Percentiles rank a stretch among this genome's conserved stretches.
Evolutionary conservation across 1,140 invertebrate genomes (phyloP).

Genomic region (Drosophila tristis): DNA sequence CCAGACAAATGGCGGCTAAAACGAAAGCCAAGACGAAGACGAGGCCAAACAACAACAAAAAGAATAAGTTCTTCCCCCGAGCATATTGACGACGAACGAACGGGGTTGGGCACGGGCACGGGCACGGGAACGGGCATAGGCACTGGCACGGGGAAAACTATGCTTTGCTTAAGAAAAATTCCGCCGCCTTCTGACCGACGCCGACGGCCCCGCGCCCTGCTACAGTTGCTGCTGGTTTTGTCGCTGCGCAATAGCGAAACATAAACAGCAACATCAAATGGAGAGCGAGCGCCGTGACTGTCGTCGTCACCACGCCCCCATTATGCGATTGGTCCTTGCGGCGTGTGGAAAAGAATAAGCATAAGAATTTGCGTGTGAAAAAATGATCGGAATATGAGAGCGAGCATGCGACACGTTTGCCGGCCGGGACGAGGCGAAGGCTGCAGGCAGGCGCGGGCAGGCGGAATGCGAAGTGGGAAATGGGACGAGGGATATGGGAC

Average conservation of each 20-base stretch:
- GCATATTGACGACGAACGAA: conserved; percentile 24
- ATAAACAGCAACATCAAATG: conserved; percentile 76
- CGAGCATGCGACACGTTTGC: conserved; percentile 62
- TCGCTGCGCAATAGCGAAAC: conserved; percentile 73
- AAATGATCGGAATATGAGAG: conserved; percentile 80
- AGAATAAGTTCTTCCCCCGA: neutral
- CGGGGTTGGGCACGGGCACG: conserved; percentile 20
- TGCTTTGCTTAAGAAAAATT: conserved; percentile 66
- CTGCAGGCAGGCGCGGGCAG: too few species aligned
- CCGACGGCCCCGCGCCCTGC: neutral
- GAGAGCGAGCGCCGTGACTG: conserved; percentile 52
- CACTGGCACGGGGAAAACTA: conserved; percentile 44
- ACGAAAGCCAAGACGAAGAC: conserved; percentile 39
- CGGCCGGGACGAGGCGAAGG: conserved; percentile 17
- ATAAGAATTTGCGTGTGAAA: conserved; percentile 84
- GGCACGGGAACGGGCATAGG: neutral
- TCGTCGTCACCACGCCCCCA: conserved; percentile 78
- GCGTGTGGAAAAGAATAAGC: conserved; percentile 81
- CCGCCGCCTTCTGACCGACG: conserved; percentile 12
- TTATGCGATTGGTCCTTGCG: conserved; percentile 83
- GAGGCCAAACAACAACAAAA: conserved; percentile 14
- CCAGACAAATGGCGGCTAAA: conserved; percentile 58
- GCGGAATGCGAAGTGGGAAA: too few species aligned
- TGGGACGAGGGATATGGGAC: too few species aligned
- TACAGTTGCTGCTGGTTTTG: conserved; percentile 26